Conservation (phyloP, 2,797 vertebrate species). For the Enteromius unitaeniatus region DNA sequence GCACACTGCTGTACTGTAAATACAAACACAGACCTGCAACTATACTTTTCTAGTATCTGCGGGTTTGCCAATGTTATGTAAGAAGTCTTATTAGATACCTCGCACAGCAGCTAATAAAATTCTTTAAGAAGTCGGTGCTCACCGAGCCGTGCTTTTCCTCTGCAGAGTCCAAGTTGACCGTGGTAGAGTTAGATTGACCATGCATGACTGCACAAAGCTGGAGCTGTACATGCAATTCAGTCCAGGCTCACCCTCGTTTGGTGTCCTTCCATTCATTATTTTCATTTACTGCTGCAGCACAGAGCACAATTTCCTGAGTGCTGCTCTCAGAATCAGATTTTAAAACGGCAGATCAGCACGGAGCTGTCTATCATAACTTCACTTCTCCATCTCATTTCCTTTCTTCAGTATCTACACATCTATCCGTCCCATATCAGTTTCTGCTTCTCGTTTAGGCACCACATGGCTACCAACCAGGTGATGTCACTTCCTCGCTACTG, state of each 20-base stretch:
- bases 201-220: constrained; percentile 43
- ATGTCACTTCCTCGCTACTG: constrained; percentile 6
- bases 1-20: constrained; percentile 26
- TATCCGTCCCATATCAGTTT: not conserved
- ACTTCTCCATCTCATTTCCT: constrained; percentile 40
- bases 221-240: not conserved
- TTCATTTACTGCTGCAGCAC: constrained; percentile 41
- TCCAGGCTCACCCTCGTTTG: constrained; percentile 6
- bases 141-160: not conserved
- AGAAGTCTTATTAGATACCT: not conserved
- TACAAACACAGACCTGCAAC: constrained; percentile 18
- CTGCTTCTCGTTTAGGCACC: constrained; percentile 15
- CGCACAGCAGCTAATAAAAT: not conserved
- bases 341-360: constrained; percentile 30
- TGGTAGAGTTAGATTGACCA: constrained; percentile 18
- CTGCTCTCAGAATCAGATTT: constrained; percentile 50
- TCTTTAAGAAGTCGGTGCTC: not conserved
- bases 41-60: constrained; percentile 7
- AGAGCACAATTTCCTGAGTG: constrained; percentile 52
- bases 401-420: constrained; percentile 41
- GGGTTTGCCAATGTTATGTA: constrained; percentile 9
- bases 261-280: constrained; percentile 34
- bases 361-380: constrained; percentile 46
- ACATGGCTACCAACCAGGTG: not conserved
- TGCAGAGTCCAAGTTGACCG: not conserved